Evolutionary conservation across 2,888 invertebrate genomes (phyloP).

Genomic region (Trypoxylon attenuatum): DNA sequence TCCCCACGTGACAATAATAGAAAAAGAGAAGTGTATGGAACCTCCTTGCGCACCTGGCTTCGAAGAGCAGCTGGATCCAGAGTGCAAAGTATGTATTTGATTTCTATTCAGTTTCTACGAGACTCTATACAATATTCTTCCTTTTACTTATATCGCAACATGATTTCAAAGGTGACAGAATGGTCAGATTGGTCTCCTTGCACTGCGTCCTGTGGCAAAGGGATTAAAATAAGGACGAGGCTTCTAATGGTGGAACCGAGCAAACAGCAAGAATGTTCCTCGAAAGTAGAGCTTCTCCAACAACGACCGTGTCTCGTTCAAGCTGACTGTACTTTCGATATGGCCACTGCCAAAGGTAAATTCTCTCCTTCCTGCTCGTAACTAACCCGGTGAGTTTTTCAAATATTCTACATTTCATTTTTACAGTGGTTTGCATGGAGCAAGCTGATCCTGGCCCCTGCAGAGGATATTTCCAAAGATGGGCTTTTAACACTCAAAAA

Average conservation of each 20-base stretch:
- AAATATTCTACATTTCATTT: background rate
- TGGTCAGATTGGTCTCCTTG: slow-evolving; percentile 97
- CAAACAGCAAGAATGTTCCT: slow-evolving; percentile 80
- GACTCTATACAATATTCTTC: background rate
- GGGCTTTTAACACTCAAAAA: slow-evolving; percentile 86
- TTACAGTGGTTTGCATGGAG: slow-evolving; percentile 88
- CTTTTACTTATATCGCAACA: too few relatives aligned
- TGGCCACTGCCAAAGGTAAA: slow-evolving; percentile 85
- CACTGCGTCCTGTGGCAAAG: slow-evolving; percentile 90
- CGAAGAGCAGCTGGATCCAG: slow-evolving; percentile 78
- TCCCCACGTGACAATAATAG: slow-evolving; percentile 84
- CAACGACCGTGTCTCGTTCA: slow-evolving; percentile 83
- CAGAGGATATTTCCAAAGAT: slow-evolving; percentile 89
- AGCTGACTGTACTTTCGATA: slow-evolving; percentile 83
- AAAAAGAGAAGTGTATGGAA: slow-evolving; percentile 88
- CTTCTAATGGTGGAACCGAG: slow-evolving; percentile 82
- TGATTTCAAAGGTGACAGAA: slow-evolving; percentile 80
- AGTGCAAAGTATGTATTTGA: slow-evolving; percentile 74
- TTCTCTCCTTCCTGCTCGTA: background rate
- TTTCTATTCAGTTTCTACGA: background rate
- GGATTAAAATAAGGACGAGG: slow-evolving; percentile 84
- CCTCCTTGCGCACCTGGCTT: slow-evolving; percentile 80
- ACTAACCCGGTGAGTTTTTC: background rate
- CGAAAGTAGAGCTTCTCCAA: slow-evolving; percentile 84
- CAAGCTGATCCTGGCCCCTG: slow-evolving; percentile 89